phyloP scores from a whole-genome alignment of 2,797 vertebrate species.

The Neosilurus hyrtlii region DNA sequence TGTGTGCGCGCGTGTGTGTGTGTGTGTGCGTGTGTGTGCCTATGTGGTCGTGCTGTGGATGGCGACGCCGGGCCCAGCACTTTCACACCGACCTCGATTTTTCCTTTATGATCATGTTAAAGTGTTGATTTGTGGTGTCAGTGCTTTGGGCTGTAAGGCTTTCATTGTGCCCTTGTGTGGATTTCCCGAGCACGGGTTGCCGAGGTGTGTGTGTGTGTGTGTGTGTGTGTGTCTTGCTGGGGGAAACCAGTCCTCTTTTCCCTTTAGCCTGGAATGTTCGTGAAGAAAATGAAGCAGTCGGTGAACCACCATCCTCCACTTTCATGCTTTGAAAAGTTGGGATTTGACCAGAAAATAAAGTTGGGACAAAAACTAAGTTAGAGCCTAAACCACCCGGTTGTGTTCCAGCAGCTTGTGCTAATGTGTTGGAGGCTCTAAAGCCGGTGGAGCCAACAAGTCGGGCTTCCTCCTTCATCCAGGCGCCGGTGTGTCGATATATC shows the following conservation, averaged over 20 bases:
- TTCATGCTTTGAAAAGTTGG: conserved; percentile 67
- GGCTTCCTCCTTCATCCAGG: conserved; percentile 19
- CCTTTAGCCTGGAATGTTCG: conserved; percentile 67
- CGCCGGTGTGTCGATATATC: conserved; percentile 22
- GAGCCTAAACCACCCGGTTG: conserved; percentile 37
- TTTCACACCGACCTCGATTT: conserved; percentile 63
- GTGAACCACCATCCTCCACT: conserved; percentile 62
- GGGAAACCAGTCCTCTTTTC: conserved; percentile 56
- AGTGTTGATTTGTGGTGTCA: conserved; percentile 58
- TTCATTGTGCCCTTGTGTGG: conserved; percentile 54
- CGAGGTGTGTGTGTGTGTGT: conserved; percentile 60
- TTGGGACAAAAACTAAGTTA: conserved; percentile 58
- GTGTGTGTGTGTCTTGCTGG: conserved; percentile 56
- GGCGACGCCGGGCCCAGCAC: conserved; percentile 77
- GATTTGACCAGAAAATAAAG: conserved; percentile 52
- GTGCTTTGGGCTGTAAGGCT: conserved; percentile 48
- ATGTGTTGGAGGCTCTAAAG: conserved; percentile 44
- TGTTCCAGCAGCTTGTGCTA: conserved; percentile 41
- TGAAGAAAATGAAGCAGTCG: conserved; percentile 37
- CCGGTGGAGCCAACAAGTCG: conserved; percentile 53
- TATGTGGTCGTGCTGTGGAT: conserved; percentile 62
- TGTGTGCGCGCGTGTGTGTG: conserved; percentile 48
- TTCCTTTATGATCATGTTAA: conserved; percentile 45
- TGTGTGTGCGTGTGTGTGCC: conserved; percentile 50
- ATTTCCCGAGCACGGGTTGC: conserved; percentile 48